Percentiles rank a stretch among this genome's conserved stretches.
Evolutionary conservation across 2,797 vertebrate species (phyloP).

Genomic region (Acanthornis magna): DNA sequence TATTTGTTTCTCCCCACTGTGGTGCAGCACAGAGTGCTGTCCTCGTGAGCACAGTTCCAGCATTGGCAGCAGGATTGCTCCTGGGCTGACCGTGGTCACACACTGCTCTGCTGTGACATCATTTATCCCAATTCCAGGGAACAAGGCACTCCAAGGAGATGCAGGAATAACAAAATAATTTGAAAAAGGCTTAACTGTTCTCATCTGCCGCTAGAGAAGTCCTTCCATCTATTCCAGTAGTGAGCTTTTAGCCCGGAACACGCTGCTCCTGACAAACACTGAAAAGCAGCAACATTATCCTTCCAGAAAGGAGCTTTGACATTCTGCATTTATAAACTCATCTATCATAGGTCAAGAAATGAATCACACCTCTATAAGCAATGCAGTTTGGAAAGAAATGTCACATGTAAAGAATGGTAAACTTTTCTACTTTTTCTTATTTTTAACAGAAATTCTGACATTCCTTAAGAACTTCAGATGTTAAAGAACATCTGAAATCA

Average conservation of each 20-base stretch:
- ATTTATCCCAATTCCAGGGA: not conserved
- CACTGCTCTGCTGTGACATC: rapidly evolving
- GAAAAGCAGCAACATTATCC: not conserved
- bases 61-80: not conserved
- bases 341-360: not conserved
- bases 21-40: not conserved
- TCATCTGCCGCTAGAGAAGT: not conserved
- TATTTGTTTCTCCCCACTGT: not conserved
- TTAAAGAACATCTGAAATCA: not conserved
- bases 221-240: not conserved
- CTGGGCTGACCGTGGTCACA: not conserved
- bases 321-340: not conserved
- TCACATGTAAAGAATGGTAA: not conserved
- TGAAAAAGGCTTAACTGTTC: not conserved
- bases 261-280: not conserved
- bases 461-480: not conserved
- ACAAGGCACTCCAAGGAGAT: not conserved
- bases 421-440: not conserved
- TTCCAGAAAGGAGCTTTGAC: not conserved
- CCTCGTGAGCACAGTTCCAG: not conserved
- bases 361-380: not conserved
- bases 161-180: not conserved
- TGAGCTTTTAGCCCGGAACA: not conserved
- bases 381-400: not conserved
- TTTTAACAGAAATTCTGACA: not conserved